These are phyloP conservation scores for Upupa epops DNA, from an alignment of 2,113 vertebrate species.

Conservation along the genomic window DNA sequence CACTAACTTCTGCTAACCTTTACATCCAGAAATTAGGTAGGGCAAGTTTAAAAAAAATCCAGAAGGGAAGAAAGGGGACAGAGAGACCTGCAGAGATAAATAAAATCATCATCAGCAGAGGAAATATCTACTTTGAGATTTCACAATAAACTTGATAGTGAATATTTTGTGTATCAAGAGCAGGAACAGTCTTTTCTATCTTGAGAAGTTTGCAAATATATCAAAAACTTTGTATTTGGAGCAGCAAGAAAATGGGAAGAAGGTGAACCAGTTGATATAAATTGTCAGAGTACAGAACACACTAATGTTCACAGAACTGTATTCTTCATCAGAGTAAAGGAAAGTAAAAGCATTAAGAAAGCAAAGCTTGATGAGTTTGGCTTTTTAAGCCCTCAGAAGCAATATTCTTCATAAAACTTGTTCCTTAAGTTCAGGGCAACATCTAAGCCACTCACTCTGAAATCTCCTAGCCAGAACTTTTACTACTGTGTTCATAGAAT, in stretches of 20 bases:
- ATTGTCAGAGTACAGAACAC: background rate
- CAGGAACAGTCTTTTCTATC: background rate
- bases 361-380: background rate
- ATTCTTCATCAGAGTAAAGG: background rate
- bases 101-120: conserved; percentile 55
- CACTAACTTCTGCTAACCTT: conserved; percentile 31
- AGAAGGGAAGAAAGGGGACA: conserved; percentile 56
- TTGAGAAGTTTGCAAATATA: background rate
- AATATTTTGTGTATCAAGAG: background rate
- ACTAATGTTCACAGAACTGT: background rate
- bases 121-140: conserved; percentile 13
- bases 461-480: background rate
- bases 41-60: conserved; percentile 39
- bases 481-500: background rate
- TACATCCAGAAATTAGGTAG: conserved; percentile 43
- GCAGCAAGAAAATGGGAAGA: background rate
- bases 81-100: conserved; percentile 65
- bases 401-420: background rate
- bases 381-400: background rate
- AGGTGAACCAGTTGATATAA: background rate
- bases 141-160: background rate
- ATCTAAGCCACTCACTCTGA: background rate
- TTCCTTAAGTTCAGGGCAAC: background rate
- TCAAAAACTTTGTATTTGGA: background rate
- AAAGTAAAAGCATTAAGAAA: background rate